Evolutionary conservation across 2,888 invertebrate species (phyloP).

Genomic region (Clitarchus hookeri): DNA sequence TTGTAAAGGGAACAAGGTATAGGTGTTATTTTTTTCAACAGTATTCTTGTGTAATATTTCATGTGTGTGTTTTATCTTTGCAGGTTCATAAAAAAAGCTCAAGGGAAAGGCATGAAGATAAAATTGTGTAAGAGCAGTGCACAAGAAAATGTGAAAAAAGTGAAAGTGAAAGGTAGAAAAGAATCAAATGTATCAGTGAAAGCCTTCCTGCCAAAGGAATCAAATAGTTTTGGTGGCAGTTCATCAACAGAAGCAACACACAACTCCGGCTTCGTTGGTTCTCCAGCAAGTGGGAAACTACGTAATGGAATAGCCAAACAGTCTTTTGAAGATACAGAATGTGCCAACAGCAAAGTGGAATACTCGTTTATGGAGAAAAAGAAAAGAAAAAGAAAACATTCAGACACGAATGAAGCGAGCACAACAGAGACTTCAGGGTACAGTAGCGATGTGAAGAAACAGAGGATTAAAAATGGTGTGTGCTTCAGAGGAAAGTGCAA

Average conservation of each 20-base stretch:
- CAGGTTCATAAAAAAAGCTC: neutral
- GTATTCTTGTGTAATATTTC: conserved; percentile 18
- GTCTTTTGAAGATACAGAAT: neutral
- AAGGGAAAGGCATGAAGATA: neutral
- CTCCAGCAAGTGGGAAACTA: neutral
- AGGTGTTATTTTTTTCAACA: neutral
- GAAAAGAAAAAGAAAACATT: neutral
- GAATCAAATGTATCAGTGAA: neutral
- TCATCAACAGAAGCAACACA: neutral
- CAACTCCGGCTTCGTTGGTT: neutral
- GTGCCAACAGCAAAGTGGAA: neutral
- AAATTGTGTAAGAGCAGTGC: conserved; percentile 16
- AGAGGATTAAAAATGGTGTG: neutral
- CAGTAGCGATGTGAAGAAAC: neutral
- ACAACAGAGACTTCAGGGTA: neutral
- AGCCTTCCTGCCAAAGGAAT: neutral
- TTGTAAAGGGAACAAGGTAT: too few relatives aligned
- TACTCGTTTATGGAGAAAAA: neutral
- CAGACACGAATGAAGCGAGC: neutral
- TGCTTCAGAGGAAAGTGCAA: neutral
- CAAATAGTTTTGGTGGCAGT: neutral
- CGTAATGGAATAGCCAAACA: neutral
- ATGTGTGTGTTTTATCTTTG: too few relatives aligned
- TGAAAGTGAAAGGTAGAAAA: neutral
- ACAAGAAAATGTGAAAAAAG: neutral